Evolutionary conservation across 2,797 vertebrate species (phyloP), one percentile per base, ranked within the genome.

Genomic region (Crypturellus tataupa): DNA sequence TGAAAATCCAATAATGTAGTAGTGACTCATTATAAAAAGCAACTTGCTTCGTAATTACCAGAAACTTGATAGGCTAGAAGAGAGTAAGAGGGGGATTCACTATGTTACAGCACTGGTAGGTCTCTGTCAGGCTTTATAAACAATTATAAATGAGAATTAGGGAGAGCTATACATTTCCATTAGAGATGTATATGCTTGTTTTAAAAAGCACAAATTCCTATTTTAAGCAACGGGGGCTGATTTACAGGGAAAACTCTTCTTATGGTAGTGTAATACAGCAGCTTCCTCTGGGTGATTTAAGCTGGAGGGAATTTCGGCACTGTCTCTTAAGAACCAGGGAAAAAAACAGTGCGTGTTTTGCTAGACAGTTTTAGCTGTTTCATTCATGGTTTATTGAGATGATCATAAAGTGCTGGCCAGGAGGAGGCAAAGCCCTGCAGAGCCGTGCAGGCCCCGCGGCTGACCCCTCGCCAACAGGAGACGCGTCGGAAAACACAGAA

Each of bases 151-250:
- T 53, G 77, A 56, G 39, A 84, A 87, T 83, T 70, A 65, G n/a
- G 64, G 42, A 25, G 46, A 79, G 46, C 79, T 55, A 81, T 84
- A 35, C 35, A 79, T 44, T 75, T 60, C 23, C 17, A 14, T 85
- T 78, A 78, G 85, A 91, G 55, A 67, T 59, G 72, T 24, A 59
- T 19, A 18, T 51, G 35, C 33, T 85, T 89, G 46, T 85, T 94
- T 94, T 24, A 5, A 65, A 77, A 75, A 68, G 42, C 86, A 75
- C 68, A 16, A 63, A 19, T 5, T 46, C 4, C 11, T 12, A 12
- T 70, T 62, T 56, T 79, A 75, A 81, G 60, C 39, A 80, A 46
- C 2, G 9, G 19, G 37, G 12, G 2, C 65, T 84, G 35, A 73
- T 77, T 86, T 94, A 46, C 5, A 53, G n/a, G 35, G 35, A 37